These are phyloP conservation scores for Passer montanus DNA, from an alignment of 2,113 vertebrate genomes.

Conservation along the genomic window DNA sequence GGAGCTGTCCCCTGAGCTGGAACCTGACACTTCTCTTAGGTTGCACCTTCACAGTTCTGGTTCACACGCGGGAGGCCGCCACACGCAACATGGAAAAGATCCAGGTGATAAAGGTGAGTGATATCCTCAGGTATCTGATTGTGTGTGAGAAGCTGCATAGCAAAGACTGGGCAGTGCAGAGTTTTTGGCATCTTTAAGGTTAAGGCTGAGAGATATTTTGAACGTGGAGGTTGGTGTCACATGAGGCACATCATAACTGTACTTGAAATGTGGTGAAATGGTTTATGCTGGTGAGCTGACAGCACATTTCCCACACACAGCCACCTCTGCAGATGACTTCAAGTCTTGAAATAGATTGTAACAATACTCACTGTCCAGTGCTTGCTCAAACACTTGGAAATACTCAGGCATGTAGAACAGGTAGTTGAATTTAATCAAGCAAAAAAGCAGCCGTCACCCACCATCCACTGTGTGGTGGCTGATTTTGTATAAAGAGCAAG, in stretches of 20 bases:
- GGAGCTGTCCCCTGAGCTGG: not conserved
- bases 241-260: not conserved
- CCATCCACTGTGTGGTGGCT: not conserved
- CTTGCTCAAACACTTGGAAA: not conserved
- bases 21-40: slow-evolving; percentile 68
- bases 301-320: not conserved
- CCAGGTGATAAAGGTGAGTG: slow-evolving; percentile 95
- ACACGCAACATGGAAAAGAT: slow-evolving; percentile 98
- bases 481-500: not conserved
- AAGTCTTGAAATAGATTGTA: not conserved
- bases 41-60: slow-evolving; percentile 94
- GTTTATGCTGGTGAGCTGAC: not conserved
- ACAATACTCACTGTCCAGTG: not conserved
- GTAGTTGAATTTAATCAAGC: not conserved
- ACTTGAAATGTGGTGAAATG: not conserved
- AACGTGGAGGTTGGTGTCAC: fast-evolving
- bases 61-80: slow-evolving; percentile 95
- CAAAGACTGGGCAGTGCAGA: not conserved
- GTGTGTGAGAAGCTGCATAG: not conserved
- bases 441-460: not conserved
- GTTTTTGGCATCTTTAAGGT: not conserved
- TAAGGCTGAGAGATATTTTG: not conserved
- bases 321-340: not conserved
- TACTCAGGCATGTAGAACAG: fast-evolving
- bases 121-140: too few species aligned